Evolutionary conservation across 2,888 invertebrate genomes (phyloP).

Genomic region (Netelia fuscicornis): DNA sequence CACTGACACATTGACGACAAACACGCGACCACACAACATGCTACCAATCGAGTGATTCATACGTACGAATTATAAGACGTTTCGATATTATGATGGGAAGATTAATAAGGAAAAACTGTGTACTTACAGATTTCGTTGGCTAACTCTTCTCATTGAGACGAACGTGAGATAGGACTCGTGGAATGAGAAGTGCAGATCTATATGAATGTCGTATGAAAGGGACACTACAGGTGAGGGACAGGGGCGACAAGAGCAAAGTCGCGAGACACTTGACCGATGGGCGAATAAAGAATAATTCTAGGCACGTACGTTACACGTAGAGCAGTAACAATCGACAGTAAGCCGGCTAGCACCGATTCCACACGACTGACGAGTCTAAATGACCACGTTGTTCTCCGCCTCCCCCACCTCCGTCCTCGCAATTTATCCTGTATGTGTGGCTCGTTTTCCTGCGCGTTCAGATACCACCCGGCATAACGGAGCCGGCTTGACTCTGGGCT

Average conservation of each 20-base stretch:
- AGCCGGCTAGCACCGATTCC: constrained; percentile 44
- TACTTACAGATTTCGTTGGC: too few relatives aligned
- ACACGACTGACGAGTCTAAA: constrained; percentile 45
- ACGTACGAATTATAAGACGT: background rate
- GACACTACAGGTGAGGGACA: background rate
- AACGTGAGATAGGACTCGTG: background rate
- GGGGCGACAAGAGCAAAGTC: background rate
- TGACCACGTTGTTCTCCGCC: constrained; percentile 48
- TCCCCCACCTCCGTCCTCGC: background rate
- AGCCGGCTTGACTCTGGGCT: too few relatives aligned
- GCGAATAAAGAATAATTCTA: constrained; percentile 16
- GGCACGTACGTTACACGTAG: constrained; percentile 39
- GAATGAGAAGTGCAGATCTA: background rate
- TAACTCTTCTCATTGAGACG: background rate
- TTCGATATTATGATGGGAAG: background rate
- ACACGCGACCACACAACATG: background rate
- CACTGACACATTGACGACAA: background rate
- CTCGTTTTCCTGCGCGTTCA: too few relatives aligned
- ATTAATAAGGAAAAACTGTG: background rate
- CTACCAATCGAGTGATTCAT: background rate
- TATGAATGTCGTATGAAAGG: background rate
- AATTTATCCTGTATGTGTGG: background rate
- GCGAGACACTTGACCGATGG: background rate
- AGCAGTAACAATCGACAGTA: constrained; percentile 21
- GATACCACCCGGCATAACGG: too few relatives aligned